Conservation (phyloP, 2,888 invertebrate species). For the Bombylius major region DNA sequence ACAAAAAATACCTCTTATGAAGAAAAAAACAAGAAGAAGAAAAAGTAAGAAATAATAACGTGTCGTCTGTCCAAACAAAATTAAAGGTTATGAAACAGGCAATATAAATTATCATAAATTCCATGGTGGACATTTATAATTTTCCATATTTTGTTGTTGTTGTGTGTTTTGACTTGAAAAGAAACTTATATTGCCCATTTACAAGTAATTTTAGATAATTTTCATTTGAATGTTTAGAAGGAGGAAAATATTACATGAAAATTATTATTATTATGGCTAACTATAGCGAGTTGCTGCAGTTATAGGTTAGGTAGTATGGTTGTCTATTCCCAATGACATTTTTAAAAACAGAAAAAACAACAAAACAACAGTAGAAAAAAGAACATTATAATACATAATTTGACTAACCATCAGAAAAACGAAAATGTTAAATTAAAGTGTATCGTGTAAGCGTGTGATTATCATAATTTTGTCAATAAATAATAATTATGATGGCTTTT, state of each 20-base stretch:
- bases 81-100: neutral
- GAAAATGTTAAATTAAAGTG: neutral
- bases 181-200: neutral
- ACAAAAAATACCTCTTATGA: too few species aligned
- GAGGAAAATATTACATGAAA: too few species aligned
- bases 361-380: too few species aligned
- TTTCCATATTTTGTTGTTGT: neutral
- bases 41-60: neutral
- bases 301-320: neutral
- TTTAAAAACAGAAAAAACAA: neutral
- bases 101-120: neutral
- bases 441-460: neutral
- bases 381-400: neutral
- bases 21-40: too few species aligned
- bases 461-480: neutral
- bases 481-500: neutral
- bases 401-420: neutral
- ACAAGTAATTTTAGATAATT: neutral
- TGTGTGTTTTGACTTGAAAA: neutral
- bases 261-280: too few species aligned
- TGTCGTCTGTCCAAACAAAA: constrained; percentile 7
- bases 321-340: neutral
- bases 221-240: neutral
- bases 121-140: neutral
- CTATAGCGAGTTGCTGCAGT: too few species aligned